A percentile compares a stretch with the other conserved stretches of the same genome.
These are phyloP conservation scores for Arrhopalites spinosus DNA, from an alignment of 2,888 invertebrate genomes.

Conservation along the genomic window DNA sequence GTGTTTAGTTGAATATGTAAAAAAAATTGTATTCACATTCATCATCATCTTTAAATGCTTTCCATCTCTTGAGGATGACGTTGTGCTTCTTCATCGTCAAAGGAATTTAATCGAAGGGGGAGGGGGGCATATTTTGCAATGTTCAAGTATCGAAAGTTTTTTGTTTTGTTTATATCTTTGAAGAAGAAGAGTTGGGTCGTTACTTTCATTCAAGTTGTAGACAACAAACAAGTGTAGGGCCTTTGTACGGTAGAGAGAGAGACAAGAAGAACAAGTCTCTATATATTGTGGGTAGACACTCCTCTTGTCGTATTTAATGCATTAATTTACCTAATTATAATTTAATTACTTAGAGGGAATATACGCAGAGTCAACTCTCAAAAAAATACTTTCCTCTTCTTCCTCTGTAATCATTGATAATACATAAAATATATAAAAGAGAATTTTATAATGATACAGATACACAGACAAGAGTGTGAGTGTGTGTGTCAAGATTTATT, in stretches of 20 bases:
- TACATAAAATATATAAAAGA: too few relatives aligned
- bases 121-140: background rate
- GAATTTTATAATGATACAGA: background rate
- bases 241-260: background rate
- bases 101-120: background rate
- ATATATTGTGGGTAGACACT: background rate
- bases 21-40: too few relatives aligned
- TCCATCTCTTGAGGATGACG: too few relatives aligned
- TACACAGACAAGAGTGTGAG: background rate
- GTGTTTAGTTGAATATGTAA: too few relatives aligned
- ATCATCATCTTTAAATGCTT: too few relatives aligned
- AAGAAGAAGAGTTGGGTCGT: background rate
- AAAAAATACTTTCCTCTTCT: background rate
- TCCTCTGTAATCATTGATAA: background rate
- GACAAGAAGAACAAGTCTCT: background rate
- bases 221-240: too few relatives aligned
- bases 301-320: slow-evolving; percentile 19
- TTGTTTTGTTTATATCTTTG: background rate
- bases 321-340: slow-evolving; percentile 29
- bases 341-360: slow-evolving; percentile 23
- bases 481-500: too few relatives aligned
- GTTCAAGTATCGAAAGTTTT: too few relatives aligned
- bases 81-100: too few relatives aligned
- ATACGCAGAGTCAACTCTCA: background rate
- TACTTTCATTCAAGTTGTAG: background rate